These are phyloP conservation scores for Cecropterus lyciades DNA, from an alignment of 1,140 invertebrate genomes.

Conservation along the genomic window DNA sequence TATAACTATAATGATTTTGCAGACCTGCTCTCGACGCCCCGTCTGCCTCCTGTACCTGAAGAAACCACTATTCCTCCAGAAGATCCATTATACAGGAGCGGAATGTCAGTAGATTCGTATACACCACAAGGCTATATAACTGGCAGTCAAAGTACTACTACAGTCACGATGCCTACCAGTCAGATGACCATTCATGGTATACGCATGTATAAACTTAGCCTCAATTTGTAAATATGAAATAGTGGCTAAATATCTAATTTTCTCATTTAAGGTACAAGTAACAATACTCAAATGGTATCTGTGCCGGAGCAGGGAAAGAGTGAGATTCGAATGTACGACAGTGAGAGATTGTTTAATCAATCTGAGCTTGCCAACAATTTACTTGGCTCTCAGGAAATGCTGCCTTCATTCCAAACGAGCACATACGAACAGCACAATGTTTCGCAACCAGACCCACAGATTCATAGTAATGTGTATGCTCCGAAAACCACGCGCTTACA, in stretches of 20 bases:
- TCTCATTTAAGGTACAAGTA: conserved; percentile 63
- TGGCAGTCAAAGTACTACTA: conserved; percentile 54
- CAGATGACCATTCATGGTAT: conserved; percentile 77
- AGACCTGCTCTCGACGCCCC: conserved; percentile 71
- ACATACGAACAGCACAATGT: conserved; percentile 53
- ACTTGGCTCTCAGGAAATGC: conserved; percentile 56
- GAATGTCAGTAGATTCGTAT: conserved; percentile 74
- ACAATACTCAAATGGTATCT: conserved; percentile 72
- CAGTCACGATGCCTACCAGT: conserved; percentile 72
- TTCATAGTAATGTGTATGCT: conserved; percentile 54
- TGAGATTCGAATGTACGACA: conserved; percentile 68
- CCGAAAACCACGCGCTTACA: conserved; percentile 55
- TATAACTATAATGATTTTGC: conserved; percentile 1
- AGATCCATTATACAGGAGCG: conserved; percentile 66
- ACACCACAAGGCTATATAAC: conserved; percentile 59
- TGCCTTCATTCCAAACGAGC: conserved; percentile 49
- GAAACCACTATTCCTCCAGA: conserved; percentile 72
- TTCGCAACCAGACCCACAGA: conserved; percentile 50
- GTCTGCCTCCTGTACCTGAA: conserved; percentile 85
- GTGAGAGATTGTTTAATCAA: conserved; percentile 57
- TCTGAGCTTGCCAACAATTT: conserved; percentile 59
- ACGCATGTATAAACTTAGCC: conserved; percentile 29
- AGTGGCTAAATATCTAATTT: conserved; percentile 8
- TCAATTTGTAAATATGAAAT: conserved; percentile 14
- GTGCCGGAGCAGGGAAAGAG: conserved; percentile 66